Conservation (phyloP, 2,888 invertebrate species). For the Arctia plantaginis region DNA sequence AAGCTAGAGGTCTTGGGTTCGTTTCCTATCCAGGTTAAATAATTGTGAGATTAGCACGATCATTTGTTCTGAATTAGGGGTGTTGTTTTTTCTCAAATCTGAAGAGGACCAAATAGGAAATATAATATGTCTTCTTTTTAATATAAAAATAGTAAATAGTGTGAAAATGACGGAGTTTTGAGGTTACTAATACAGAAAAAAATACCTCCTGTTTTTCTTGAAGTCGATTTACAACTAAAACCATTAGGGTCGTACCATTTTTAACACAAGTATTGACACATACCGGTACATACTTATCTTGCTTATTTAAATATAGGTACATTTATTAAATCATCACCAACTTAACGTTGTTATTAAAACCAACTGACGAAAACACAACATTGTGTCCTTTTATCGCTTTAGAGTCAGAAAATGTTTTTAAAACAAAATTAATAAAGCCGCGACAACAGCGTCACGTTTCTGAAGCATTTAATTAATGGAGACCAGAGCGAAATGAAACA, state of each 20-base stretch:
- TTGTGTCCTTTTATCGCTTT: constrained; percentile 30
- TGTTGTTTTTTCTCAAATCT: too few relatives aligned
- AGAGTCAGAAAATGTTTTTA: constrained; percentile 43
- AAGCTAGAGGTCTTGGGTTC: too few relatives aligned
- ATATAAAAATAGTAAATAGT: too few relatives aligned
- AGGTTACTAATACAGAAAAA: too few relatives aligned
- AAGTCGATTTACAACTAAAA: too few relatives aligned
- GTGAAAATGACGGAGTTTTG: too few relatives aligned
- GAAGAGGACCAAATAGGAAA: too few relatives aligned
- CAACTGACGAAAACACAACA: constrained; percentile 38
- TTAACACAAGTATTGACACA: background rate
- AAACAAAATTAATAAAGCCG: constrained; percentile 54
- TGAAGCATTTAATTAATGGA: constrained; percentile 69
- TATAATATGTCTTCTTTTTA: too few relatives aligned
- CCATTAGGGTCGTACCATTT: background rate
- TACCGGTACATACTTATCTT: background rate
- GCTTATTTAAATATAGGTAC: background rate
- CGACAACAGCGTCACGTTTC: constrained; percentile 57
- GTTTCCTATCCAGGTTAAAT: too few relatives aligned
- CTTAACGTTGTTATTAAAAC: background rate
- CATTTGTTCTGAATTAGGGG: too few relatives aligned
- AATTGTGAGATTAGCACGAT: too few relatives aligned
- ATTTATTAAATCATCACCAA: background rate
- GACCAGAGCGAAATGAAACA: constrained; percentile 63
- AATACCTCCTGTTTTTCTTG: too few relatives aligned